Conservation (phyloP, 2,888 invertebrate species). For the Dysmachus trigonus region DNA sequence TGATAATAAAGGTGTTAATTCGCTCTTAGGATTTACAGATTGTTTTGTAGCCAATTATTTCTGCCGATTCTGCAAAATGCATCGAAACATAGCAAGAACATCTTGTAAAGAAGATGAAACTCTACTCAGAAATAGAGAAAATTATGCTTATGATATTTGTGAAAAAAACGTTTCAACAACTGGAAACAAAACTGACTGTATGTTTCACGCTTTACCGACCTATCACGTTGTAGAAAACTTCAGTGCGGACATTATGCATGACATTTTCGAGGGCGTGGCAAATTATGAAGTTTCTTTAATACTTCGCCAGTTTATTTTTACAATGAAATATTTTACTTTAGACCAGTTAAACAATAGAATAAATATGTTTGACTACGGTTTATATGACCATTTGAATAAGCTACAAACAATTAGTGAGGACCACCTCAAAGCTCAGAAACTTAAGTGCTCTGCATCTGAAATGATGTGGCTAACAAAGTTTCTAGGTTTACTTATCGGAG, state of each 20-base stretch:
- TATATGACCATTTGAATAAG: conserved; percentile 15
- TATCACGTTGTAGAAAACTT: neutral
- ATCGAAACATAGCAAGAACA: neutral
- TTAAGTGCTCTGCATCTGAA: conserved; percentile 41
- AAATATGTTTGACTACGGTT: conserved; percentile 32
- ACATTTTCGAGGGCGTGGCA: neutral
- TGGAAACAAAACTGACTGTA: neutral
- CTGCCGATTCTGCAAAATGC: conserved; percentile 34
- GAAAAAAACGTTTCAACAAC: neutral
- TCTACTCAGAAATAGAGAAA: neutral
- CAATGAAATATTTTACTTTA: conserved; percentile 32
- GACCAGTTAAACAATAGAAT: conserved; percentile 35
- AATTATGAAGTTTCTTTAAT: conserved; percentile 3
- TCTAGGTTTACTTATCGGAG: conserved; percentile 38
- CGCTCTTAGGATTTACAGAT: conserved; percentile 31
- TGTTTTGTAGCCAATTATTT: conserved; percentile 26
- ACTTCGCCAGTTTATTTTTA: neutral
- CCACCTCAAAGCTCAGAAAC: conserved; percentile 28
- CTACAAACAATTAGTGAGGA: conserved; percentile 15
- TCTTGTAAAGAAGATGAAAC: conserved; percentile 1
- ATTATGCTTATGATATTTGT: neutral
- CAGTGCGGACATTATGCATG: conserved; percentile 12
- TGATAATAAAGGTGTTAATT: conserved; percentile 41
- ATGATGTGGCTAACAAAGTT: conserved; percentile 30
- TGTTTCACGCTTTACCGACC: neutral